Evolutionary conservation across 2,888 invertebrate species (phyloP).

Genomic region (Liposcelis brunnea): DNA sequence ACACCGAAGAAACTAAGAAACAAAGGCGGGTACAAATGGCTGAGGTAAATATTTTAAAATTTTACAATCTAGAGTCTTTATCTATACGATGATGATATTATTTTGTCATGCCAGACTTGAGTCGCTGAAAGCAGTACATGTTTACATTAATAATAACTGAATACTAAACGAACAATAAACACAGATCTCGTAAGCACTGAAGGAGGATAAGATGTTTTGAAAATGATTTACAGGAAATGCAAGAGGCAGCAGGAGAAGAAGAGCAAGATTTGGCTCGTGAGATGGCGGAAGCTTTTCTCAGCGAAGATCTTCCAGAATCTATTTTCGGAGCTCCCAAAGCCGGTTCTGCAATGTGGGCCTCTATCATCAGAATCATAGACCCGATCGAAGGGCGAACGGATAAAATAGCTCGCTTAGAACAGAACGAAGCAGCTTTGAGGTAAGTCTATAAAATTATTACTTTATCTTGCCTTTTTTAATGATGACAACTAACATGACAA

Average conservation of each 20-base stretch:
- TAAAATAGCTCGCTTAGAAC: slow-evolving; percentile 65
- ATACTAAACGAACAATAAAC: no score
- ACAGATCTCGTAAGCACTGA: no score
- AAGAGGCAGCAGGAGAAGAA: slow-evolving; percentile 89
- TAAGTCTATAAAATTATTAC: slow-evolving; percentile 19
- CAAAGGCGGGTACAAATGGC: slow-evolving; percentile 92
- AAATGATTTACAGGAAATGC: slow-evolving; percentile 50
- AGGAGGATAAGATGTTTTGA: no score
- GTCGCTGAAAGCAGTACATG: no score
- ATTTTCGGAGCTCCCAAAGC: slow-evolving; percentile 93
- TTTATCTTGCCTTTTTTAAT: neutral
- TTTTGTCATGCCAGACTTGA: slow-evolving; percentile 6
- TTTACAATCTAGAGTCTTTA: neutral
- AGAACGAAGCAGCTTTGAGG: slow-evolving; percentile 92
- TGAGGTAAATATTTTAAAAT: slow-evolving; percentile 34
- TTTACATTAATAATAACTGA: no score
- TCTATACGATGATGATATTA: slow-evolving; percentile 9
- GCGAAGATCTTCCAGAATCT: slow-evolving; percentile 85
- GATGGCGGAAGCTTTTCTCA: slow-evolving; percentile 93
- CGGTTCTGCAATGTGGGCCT: slow-evolving; percentile 93
- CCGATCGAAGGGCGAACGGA: slow-evolving; percentile 66
- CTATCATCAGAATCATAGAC: slow-evolving; percentile 69
- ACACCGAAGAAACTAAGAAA: slow-evolving; percentile 91
- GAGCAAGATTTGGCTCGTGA: slow-evolving; percentile 91
- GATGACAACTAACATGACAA: neutral